A percentile compares a stretch with the other conserved stretches of the same genome.
phyloP scores from a whole-genome alignment of 2,888 invertebrate genomes.

The Atethmia centrago region DNA sequence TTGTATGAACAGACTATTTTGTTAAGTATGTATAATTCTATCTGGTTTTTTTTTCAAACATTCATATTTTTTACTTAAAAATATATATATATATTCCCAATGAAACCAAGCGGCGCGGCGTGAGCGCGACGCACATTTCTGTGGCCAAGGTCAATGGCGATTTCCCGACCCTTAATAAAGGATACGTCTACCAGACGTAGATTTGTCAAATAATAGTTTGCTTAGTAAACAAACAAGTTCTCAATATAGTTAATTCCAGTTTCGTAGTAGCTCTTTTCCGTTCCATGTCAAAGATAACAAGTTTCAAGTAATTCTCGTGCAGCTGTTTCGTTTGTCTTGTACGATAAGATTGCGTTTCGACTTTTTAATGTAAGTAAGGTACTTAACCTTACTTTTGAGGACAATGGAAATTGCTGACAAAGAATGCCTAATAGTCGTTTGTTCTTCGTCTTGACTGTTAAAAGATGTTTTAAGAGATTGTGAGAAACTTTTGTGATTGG shows the following conservation, averaged over 20 bases:
- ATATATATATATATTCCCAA: too few relatives aligned
- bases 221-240: constrained; percentile 40
- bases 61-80: too few relatives aligned
- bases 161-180: too few relatives aligned
- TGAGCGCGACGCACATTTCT: too few relatives aligned
- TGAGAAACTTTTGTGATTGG: constrained; percentile 13
- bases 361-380: constrained; percentile 38
- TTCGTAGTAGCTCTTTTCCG: constrained; percentile 53
- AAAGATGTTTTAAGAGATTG: background rate
- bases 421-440: constrained; percentile 29
- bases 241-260: constrained; percentile 43
- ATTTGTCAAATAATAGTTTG: constrained; percentile 32
- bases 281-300: constrained; percentile 56
- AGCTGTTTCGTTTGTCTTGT: constrained; percentile 56
- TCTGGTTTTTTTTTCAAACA: too few relatives aligned
- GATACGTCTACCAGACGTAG: constrained; percentile 6
- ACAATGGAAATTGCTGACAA: constrained; percentile 56
- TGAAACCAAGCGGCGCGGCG: too few relatives aligned
- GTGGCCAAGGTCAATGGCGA: too few relatives aligned
- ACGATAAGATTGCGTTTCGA: constrained; percentile 61
- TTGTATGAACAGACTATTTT: too few relatives aligned
- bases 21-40: too few relatives aligned
- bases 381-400: constrained; percentile 43
- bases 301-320: constrained; percentile 57
- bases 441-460: background rate